phyloP scores from a whole-genome alignment of 2,888 invertebrate genomes.

The Heteropelma amictum region DNA sequence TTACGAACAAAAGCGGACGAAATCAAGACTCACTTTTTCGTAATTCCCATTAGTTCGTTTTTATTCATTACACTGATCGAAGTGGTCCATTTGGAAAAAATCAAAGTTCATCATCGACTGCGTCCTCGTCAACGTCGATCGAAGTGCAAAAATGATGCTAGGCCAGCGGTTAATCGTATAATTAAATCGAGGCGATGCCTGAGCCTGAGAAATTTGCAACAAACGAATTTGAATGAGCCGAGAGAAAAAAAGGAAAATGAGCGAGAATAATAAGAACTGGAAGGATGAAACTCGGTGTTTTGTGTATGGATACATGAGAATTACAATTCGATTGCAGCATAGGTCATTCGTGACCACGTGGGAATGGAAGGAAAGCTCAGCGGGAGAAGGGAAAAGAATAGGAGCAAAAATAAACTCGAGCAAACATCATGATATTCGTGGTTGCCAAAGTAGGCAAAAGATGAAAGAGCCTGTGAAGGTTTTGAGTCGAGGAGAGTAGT shows the following conservation, averaged over 20 bases:
- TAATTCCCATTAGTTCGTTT: background rate
- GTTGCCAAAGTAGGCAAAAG: slow-evolving; percentile 21
- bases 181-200: background rate
- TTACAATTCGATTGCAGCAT: slow-evolving; percentile 57
- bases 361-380: slow-evolving; percentile 51
- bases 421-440: slow-evolving; percentile 53
- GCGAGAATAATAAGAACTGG: slow-evolving; percentile 28
- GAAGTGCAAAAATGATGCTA: too few relatives aligned
- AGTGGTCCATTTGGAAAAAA: too few relatives aligned
- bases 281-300: slow-evolving; percentile 37
- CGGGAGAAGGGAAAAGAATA: slow-evolving; percentile 49
- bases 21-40: background rate
- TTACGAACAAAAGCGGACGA: background rate
- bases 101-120: too few relatives aligned
- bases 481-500: slow-evolving; percentile 29
- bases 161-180: background rate
- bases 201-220: background rate
- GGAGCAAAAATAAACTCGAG: slow-evolving; percentile 38
- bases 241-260: background rate
- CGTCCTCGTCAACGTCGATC: too few relatives aligned
- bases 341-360: slow-evolving; percentile 59
- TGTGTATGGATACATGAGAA: slow-evolving; percentile 20
- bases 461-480: background rate
- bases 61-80: background rate
- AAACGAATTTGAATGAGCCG: background rate